Conservation (phyloP, 1,140 invertebrate genomes). For the Pachyrhynchus sulphureomaculatus region DNA sequence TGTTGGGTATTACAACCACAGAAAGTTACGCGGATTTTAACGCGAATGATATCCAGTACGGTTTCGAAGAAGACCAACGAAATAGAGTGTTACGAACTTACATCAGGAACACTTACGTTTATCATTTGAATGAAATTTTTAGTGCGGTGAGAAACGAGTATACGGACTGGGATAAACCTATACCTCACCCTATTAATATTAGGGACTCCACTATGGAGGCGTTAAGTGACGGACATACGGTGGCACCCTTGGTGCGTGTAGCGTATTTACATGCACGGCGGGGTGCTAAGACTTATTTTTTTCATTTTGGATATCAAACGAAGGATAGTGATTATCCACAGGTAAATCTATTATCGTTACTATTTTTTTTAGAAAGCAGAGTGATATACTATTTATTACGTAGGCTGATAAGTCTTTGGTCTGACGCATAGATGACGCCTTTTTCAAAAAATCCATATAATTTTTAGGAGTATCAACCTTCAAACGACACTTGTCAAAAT, state of each 20-base stretch:
- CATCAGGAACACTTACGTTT: constrained; percentile 82
- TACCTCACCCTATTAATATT: constrained; percentile 79
- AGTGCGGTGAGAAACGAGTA: constrained; percentile 90
- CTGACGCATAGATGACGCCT: no score
- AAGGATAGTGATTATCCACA: constrained; percentile 73
- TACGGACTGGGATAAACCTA: constrained; percentile 87
- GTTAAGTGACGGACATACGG: constrained; percentile 80
- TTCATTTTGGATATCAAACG: constrained; percentile 80
- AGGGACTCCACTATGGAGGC: constrained; percentile 86
- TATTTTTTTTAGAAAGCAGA: no score
- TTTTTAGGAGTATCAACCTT: no score
- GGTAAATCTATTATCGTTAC: no score
- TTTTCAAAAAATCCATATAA: no score
- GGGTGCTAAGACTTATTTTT: constrained; percentile 72
- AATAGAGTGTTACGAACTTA: constrained; percentile 77
- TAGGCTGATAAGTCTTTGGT: no score
- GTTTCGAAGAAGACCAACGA: constrained; percentile 74
- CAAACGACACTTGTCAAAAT: no score
- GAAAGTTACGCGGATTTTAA: constrained; percentile 77
- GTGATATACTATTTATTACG: no score
- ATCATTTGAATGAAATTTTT: constrained; percentile 90
- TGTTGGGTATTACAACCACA: constrained; percentile 70
- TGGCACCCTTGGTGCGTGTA: constrained; percentile 68
- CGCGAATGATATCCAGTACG: constrained; percentile 72
- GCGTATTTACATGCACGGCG: constrained; percentile 69